Percentiles rank a stretch among this genome's conserved stretches.
Evolutionary conservation across 2,888 invertebrate genomes (phyloP).

Genomic region (Dugesia japonica): DNA sequence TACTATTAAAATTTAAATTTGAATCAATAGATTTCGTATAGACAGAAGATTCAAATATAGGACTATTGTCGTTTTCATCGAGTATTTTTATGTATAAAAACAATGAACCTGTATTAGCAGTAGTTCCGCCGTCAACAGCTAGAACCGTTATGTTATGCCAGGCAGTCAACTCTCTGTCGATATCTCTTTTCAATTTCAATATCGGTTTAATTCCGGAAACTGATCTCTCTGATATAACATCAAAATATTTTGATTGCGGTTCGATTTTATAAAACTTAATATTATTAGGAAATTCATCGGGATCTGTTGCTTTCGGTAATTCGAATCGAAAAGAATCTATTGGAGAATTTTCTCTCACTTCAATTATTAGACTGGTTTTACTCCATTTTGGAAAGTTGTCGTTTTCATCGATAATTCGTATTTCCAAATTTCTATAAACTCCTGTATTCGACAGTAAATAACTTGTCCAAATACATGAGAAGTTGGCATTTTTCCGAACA

Average conservation of each 20-base stretch:
- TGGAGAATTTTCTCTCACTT: neutral
- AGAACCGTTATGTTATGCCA: conserved; percentile 30
- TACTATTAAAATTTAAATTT: neutral
- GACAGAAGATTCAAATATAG: neutral
- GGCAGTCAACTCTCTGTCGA: conserved; percentile 16
- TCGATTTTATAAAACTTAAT: neutral
- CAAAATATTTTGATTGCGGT: neutral
- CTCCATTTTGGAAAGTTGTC: neutral
- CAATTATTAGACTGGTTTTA: neutral
- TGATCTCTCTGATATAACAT: neutral
- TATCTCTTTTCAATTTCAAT: neutral
- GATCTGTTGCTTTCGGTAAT: neutral
- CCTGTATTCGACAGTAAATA: neutral
- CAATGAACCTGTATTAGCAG: conserved; percentile 21
- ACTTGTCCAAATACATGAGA: neutral
- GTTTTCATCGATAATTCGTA: neutral
- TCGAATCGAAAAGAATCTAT: neutral
- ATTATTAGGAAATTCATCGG: neutral
- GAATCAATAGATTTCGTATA: conserved; percentile 12
- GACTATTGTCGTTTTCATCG: conserved; percentile 25
- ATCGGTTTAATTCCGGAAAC: neutral
- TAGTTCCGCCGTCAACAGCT: conserved; percentile 23
- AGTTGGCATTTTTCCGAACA: neutral
- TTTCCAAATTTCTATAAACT: neutral
- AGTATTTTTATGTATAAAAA: neutral